Percentiles rank a stretch among this genome's conserved stretches.
phyloP scores from a whole-genome alignment of 2,113 vertebrate species.

The Hippocampus barbouri region DNA sequence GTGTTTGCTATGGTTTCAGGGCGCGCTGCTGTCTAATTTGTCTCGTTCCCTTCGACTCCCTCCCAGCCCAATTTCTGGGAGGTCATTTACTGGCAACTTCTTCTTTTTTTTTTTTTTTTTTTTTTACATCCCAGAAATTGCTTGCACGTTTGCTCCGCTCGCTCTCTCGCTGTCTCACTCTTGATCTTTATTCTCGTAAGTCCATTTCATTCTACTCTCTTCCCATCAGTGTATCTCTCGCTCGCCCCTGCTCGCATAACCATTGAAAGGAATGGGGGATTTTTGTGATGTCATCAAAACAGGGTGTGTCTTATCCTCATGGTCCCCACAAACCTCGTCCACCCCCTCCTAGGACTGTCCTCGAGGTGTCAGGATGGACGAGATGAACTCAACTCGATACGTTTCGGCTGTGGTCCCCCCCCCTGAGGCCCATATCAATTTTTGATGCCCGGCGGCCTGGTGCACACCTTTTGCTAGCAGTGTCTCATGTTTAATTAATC shows the following conservation, averaged over 20 bases:
- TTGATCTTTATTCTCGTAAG: constrained; percentile 22
- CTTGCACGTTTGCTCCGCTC: constrained; percentile 28
- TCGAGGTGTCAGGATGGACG: constrained; percentile 56
- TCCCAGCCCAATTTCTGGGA: constrained; percentile 32
- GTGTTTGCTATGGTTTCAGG: constrained; percentile 45
- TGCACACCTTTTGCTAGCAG: constrained; percentile 64
- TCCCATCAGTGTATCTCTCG: constrained; percentile 7
- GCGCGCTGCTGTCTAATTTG: constrained; percentile 30
- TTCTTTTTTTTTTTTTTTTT: constrained; percentile 1
- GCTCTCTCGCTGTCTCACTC: constrained; percentile 7
- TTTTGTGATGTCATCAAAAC: constrained; percentile 46
- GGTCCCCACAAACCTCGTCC: constrained; percentile 32
- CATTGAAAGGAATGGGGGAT: no score
- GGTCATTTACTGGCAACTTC: constrained; percentile 48
- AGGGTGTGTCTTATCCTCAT: constrained; percentile 34
- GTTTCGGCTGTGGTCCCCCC: constrained; percentile 61
- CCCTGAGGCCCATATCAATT: constrained; percentile 58
- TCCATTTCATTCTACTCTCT: constrained; percentile 21
- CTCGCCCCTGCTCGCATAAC: constrained; percentile 11
- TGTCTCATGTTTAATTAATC: constrained; percentile 78
- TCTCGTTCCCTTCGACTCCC: constrained; percentile 20
- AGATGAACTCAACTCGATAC: constrained; percentile 68
- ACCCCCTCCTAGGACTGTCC: constrained; percentile 45
- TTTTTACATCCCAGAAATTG: constrained; percentile 33
- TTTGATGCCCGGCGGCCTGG: constrained; percentile 65